A percentile compares a stretch with the other conserved stretches of the same genome.
These are phyloP conservation scores for Drosophila repleta DNA, from an alignment of 1,140 invertebrate species.

Conservation along the genomic window DNA sequence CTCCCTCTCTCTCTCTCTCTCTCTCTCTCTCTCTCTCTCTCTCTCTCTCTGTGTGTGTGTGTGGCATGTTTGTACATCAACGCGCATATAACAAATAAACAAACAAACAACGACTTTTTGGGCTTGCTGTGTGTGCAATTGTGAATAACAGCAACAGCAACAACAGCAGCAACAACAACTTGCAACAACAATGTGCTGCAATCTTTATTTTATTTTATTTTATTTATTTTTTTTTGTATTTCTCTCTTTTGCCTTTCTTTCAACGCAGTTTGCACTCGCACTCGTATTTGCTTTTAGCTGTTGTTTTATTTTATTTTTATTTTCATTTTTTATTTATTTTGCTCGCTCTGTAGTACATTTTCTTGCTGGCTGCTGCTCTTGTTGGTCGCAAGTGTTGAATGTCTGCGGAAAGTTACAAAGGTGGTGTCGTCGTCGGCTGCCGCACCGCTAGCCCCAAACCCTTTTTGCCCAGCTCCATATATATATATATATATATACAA, in stretches of 20 bases:
- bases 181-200: constrained; percentile 59
- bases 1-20: background rate
- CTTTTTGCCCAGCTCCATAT: constrained; percentile 5
- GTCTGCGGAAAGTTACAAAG: constrained; percentile 70
- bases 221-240: background rate
- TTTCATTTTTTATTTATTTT: constrained; percentile 35
- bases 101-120: constrained; percentile 53
- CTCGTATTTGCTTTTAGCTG: constrained; percentile 58
- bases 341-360: constrained; percentile 42
- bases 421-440: constrained; percentile 50
- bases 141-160: constrained; percentile 52
- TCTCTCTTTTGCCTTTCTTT: constrained; percentile 34
- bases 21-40: background rate
- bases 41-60: constrained; percentile 35
- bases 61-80: constrained; percentile 62
- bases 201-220: constrained; percentile 41
- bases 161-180: constrained; percentile 37
- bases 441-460: constrained; percentile 4
- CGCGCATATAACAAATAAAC: constrained; percentile 64
- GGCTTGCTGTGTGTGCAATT: constrained; percentile 61
- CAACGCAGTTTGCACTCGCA: constrained; percentile 27
- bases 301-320: constrained; percentile 43
- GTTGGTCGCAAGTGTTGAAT: constrained; percentile 64
- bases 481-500: constrained; percentile 2
- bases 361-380: constrained; percentile 47